Percentiles rank a stretch among this genome's conserved stretches.
phyloP scores from a whole-genome alignment of 2,797 vertebrate species.

The Triplophysa bombifrons region DNA sequence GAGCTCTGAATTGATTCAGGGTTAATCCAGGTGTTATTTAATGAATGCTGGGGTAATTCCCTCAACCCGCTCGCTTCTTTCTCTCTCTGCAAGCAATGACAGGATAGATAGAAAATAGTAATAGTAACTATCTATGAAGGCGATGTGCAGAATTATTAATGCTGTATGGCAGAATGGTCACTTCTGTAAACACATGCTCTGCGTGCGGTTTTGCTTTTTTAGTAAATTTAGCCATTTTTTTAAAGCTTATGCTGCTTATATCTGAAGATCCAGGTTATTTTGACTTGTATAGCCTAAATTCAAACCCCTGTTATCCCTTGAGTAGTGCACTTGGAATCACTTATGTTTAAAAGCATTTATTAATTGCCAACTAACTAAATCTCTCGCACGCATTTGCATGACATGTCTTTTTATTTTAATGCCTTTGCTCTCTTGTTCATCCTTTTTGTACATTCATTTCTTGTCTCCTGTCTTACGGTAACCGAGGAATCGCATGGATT shows the following conservation, averaged over 20 bases:
- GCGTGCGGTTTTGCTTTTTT: not conserved
- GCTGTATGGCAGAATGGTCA: not conserved
- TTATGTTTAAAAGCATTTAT: not conserved
- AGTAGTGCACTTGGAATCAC: not conserved
- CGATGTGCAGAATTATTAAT: not conserved
- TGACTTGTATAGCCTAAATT: not conserved
- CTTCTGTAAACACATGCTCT: not conserved
- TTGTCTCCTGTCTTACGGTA: not conserved
- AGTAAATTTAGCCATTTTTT: not conserved
- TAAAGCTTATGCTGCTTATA: not conserved
- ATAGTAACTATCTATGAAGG: not conserved
- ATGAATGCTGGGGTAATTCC: not conserved
- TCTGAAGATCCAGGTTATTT: not conserved
- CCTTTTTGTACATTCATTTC: not conserved
- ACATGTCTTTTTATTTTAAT: not conserved
- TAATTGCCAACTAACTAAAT: not conserved
- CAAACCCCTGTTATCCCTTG: not conserved
- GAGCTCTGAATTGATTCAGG: not conserved
- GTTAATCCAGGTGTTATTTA: not conserved
- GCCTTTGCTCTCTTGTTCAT: not conserved
- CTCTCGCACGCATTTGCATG: not conserved
- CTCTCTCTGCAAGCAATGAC: not conserved
- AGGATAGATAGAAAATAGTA: not conserved
- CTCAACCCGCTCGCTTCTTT: not conserved
- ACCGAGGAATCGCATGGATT: not conserved